These are phyloP conservation scores for Silurus asotus DNA, from an alignment of 2,113 vertebrate species.

Conservation along the genomic window DNA sequence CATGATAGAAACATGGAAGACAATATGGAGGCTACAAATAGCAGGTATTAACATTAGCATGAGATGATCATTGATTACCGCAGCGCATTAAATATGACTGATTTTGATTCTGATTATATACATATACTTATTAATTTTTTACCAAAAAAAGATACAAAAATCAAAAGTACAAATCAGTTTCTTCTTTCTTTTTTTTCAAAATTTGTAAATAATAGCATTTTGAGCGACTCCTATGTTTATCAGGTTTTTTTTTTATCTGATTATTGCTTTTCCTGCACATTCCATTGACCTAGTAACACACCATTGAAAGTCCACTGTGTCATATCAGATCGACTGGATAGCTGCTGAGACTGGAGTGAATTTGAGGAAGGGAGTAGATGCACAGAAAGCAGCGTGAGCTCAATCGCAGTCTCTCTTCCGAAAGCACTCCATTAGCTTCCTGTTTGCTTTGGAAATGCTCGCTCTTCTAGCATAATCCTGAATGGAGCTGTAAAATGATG, in stretches of 20 bases:
- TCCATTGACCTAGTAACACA: not conserved
- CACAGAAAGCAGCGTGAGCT: not conserved
- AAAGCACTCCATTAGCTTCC: constrained; percentile 10
- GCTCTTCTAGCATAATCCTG: not conserved
- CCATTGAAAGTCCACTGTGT: not conserved
- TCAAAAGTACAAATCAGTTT: too few species aligned
- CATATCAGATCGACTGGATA: not conserved
- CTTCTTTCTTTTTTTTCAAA: too few species aligned
- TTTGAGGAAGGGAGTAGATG: not conserved
- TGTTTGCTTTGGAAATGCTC: constrained; percentile 4
- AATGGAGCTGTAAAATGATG: not conserved
- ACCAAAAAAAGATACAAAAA: not conserved
- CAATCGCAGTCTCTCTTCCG: not conserved
- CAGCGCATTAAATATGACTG: not conserved
- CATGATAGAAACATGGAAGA: constrained; percentile 65
- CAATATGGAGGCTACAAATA: constrained; percentile 70
- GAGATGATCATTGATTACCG: not conserved
- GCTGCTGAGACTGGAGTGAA: not conserved
- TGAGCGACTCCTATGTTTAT: too few species aligned
- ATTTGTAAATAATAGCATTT: too few species aligned
- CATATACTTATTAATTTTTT: not conserved
- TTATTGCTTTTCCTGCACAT: too few species aligned
- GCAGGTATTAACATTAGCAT: constrained; percentile 69
- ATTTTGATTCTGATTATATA: not conserved
- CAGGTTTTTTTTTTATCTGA: too few species aligned